A percentile compares a stretch with the other conserved stretches of the same genome.
Evolutionary conservation across 2,888 invertebrate genomes (phyloP).

Genomic region (Nycteola revayana): DNA sequence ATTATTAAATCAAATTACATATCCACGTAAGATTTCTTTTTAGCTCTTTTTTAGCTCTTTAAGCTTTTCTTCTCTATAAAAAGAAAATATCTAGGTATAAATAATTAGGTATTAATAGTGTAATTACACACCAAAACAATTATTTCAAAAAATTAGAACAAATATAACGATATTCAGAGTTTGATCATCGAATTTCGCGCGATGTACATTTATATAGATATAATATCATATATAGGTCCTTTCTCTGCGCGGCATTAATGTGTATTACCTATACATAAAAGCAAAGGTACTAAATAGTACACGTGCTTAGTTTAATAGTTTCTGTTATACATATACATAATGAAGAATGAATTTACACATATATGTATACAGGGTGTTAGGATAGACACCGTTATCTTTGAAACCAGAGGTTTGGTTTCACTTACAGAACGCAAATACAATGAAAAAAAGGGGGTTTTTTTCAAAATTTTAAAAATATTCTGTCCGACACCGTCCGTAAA

Average conservation of each 20-base stretch:
- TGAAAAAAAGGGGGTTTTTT: too few species aligned
- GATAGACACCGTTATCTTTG: too few species aligned
- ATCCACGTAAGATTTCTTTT: conserved; percentile 35
- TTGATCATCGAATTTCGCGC: conserved; percentile 20
- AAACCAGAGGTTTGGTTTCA: too few species aligned
- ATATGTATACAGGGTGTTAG: too few species aligned
- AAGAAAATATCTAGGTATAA: conserved; percentile 27
- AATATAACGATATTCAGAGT: conserved; percentile 24
- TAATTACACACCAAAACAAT: conserved; percentile 21
- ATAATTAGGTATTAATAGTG: conserved; percentile 14
- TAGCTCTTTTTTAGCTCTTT: conserved; percentile 22
- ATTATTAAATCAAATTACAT: conserved; percentile 38
- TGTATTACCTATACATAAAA: conserved; percentile 19
- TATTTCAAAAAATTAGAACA: conserved; percentile 20
- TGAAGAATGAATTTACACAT: background rate
- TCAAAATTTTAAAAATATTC: too few species aligned
- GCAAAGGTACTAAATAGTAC: conserved; percentile 1
- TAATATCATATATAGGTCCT: conserved; percentile 20
- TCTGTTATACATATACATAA: background rate
- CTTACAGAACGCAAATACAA: too few species aligned
- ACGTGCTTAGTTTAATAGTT: background rate
- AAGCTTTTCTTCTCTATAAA: conserved; percentile 23
- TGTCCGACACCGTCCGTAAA: too few species aligned
- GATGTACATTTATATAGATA: conserved; percentile 12
- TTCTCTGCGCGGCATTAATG: conserved; percentile 21